These are phyloP conservation scores for Quadroppia sp. DNA, from an alignment of 2,888 invertebrate species.

Conservation along the genomic window DNA sequence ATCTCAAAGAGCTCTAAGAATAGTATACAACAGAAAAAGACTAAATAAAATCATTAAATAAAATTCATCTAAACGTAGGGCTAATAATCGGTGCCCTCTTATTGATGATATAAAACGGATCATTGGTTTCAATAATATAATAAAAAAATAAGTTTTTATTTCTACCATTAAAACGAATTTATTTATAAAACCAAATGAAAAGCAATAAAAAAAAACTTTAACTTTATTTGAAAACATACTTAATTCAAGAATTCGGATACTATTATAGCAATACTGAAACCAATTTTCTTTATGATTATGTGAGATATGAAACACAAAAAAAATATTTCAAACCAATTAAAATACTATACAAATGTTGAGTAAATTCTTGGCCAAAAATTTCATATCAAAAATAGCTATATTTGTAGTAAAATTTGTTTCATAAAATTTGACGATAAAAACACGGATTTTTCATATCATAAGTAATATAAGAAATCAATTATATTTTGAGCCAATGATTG, in stretches of 20 bases:
- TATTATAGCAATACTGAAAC: not conserved
- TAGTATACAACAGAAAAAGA: not conserved
- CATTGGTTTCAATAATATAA: not conserved
- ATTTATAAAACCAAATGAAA: not conserved
- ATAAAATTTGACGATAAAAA: no score
- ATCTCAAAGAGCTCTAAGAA: not conserved
- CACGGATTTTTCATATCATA: no score
- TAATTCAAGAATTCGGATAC: not conserved
- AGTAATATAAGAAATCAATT: no score
- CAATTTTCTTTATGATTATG: not conserved
- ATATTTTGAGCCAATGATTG: no score
- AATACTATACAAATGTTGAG: no score
- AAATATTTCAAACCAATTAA: no score
- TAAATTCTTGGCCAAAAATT: no score
- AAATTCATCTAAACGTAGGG: not conserved
- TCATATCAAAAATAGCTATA: no score
- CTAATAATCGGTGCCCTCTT: not conserved
- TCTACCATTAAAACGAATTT: not conserved
- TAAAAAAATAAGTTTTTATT: not conserved
- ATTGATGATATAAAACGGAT: not conserved
- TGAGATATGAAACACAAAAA: no score
- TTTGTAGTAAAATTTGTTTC: no score
- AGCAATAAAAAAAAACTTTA: not conserved
- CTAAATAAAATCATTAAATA: not conserved
- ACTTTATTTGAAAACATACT: conserved; percentile 1